Percentiles rank a stretch among this genome's conserved stretches.
These are phyloP conservation scores for Hypercompe scribonia DNA, from an alignment of 2,888 invertebrate species.

Conservation along the genomic window DNA sequence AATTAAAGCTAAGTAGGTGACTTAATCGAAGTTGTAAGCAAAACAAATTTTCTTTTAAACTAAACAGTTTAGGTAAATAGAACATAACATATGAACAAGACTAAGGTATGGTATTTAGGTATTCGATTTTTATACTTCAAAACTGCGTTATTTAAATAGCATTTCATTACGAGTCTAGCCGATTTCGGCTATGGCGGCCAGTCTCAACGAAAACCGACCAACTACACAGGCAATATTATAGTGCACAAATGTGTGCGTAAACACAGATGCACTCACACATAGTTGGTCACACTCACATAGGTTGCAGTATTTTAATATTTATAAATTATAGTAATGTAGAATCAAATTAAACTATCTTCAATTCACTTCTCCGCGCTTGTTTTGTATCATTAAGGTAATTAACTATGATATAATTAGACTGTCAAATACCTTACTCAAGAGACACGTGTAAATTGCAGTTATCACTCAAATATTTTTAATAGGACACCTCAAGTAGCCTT, in stretches of 20 bases:
- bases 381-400: background rate
- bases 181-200: too few relatives aligned
- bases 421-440: background rate
- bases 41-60: background rate
- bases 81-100: background rate
- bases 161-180: background rate
- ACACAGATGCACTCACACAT: too few relatives aligned
- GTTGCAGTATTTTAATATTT: background rate
- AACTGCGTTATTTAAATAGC: constrained; percentile 3
- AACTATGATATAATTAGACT: background rate
- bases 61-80: background rate
- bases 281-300: background rate
- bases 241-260: too few relatives aligned
- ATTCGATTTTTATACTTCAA: background rate
- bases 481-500: too few relatives aligned
- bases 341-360: too few relatives aligned
- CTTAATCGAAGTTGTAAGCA: background rate
- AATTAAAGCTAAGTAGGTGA: background rate
- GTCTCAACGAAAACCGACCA: too few relatives aligned
- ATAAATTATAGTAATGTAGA: background rate
- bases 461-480: too few relatives aligned
- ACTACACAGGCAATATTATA: too few relatives aligned
- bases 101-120: background rate
- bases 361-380: too few relatives aligned
- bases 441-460: background rate